Evolutionary conservation across 1,140 invertebrate genomes (phyloP).

Genomic region (Papilio xuthus): DNA sequence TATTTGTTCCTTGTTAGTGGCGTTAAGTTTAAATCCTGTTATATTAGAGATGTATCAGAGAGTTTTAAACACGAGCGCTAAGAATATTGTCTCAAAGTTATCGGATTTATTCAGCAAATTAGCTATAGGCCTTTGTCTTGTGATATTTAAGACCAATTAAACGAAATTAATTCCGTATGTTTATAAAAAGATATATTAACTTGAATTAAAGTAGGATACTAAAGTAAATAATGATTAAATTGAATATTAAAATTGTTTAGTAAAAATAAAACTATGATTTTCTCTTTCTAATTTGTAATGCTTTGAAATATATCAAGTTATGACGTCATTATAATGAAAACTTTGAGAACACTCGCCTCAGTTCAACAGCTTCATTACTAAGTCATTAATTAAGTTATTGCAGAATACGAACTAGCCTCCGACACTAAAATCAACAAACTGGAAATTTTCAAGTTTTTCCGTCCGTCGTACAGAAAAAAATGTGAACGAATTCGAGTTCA

Average conservation of each 20-base stretch:
- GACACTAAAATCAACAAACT: neutral
- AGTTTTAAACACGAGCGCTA: no score
- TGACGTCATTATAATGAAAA: neutral
- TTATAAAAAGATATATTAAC: neutral
- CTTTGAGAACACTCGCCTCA: neutral
- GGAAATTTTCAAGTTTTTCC: constrained; percentile 15
- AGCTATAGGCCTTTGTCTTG: neutral
- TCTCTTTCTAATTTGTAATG: neutral
- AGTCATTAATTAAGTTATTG: constrained; percentile 6
- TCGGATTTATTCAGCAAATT: no score
- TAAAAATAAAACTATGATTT: neutral
- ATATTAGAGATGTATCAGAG: no score
- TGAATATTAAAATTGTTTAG: neutral
- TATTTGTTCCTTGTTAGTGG: no score
- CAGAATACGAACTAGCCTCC: constrained; percentile 5
- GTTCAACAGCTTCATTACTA: constrained; percentile 17
- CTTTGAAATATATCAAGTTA: neutral
- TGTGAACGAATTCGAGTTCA: neutral
- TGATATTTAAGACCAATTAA: neutral
- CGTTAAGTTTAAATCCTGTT: no score
- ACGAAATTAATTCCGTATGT: neutral
- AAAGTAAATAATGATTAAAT: no score
- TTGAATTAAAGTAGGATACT: neutral
- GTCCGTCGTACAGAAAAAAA: neutral
- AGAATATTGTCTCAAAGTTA: no score